A percentile compares a stretch with the other conserved stretches of the same genome.
Conservation (phyloP, 2,113 vertebrate species). For the Atractosteus spatula region DNA sequence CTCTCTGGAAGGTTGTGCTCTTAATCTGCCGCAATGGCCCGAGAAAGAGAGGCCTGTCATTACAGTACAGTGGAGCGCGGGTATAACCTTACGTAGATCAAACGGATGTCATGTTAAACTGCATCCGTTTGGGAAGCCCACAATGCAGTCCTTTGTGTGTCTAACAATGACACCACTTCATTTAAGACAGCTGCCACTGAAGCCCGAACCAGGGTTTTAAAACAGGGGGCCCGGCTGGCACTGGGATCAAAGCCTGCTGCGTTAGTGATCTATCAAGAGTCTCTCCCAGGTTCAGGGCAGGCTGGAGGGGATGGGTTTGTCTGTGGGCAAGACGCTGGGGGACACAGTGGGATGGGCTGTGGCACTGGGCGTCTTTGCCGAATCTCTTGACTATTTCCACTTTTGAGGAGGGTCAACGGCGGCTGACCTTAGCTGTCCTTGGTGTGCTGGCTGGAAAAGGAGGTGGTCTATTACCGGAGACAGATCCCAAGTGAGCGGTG, state of each 20-base stretch:
- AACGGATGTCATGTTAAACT: background rate
- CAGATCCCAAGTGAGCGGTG: no score
- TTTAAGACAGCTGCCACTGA: constrained; percentile 46
- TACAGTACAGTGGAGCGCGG: constrained; percentile 47
- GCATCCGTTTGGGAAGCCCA: constrained; percentile 43
- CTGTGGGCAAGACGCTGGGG: background rate
- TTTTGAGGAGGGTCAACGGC: no score
- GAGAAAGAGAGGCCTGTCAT: constrained; percentile 51
- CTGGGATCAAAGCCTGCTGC: constrained; percentile 38
- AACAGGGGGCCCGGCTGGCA: constrained; percentile 40
- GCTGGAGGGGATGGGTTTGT: constrained; percentile 11
- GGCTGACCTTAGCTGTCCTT: no score
- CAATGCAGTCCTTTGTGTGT: constrained; percentile 42
- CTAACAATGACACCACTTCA: constrained; percentile 54
- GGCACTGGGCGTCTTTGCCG: background rate
- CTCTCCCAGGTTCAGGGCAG: background rate
- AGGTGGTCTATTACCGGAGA: no score
- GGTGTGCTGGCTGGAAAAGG: no score
- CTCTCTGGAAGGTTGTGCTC: background rate
- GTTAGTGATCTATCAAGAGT: background rate
- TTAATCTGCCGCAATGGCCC: constrained; percentile 56
- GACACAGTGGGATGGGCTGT: background rate
- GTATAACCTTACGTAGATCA: constrained; percentile 38
- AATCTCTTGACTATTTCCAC: no score
- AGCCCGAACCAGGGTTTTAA: constrained; percentile 19